phyloP scores from a whole-genome alignment of 2,113 vertebrate species.

The Labrus mixtus region DNA sequence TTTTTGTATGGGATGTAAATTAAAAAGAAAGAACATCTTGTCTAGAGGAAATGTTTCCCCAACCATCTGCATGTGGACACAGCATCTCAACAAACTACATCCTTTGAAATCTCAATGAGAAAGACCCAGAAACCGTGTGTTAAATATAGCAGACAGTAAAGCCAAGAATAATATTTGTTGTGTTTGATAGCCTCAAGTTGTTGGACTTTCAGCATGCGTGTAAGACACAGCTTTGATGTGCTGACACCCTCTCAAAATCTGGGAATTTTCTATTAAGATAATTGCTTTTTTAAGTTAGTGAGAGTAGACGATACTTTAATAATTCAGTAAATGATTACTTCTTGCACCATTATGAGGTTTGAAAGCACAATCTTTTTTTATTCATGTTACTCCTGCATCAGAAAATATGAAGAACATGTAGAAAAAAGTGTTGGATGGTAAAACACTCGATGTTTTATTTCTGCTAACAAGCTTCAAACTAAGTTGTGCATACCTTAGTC shows the following conservation, averaged over 20 bases:
- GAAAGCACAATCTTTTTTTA: background rate
- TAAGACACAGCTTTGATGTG: background rate
- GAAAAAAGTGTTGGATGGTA: background rate
- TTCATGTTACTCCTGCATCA: background rate
- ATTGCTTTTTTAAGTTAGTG: background rate
- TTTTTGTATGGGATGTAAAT: slow-evolving; percentile 18
- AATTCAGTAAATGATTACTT: background rate
- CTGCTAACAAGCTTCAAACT: background rate
- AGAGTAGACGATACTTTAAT: slow-evolving; percentile 1
- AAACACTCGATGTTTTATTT: background rate
- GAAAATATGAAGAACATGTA: background rate
- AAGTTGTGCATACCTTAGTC: background rate
- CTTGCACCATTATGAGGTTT: background rate
- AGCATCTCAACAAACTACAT: slow-evolving; percentile 53
- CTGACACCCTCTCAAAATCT: background rate
- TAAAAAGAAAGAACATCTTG: slow-evolving; percentile 36
- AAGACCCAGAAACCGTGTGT: slow-evolving; percentile 51
- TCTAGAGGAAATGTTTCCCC: slow-evolving; percentile 28
- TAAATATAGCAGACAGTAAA: slow-evolving; percentile 42
- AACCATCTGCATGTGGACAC: slow-evolving; percentile 27
- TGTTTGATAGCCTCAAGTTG: slow-evolving; percentile 20
- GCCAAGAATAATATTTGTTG: slow-evolving; percentile 42
- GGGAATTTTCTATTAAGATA: background rate
- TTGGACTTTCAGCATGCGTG: slow-evolving; percentile 10
- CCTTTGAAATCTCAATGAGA: slow-evolving; percentile 49